Conservation (phyloP, 2,888 invertebrate genomes). For the Dolomedes plantarius region DNA sequence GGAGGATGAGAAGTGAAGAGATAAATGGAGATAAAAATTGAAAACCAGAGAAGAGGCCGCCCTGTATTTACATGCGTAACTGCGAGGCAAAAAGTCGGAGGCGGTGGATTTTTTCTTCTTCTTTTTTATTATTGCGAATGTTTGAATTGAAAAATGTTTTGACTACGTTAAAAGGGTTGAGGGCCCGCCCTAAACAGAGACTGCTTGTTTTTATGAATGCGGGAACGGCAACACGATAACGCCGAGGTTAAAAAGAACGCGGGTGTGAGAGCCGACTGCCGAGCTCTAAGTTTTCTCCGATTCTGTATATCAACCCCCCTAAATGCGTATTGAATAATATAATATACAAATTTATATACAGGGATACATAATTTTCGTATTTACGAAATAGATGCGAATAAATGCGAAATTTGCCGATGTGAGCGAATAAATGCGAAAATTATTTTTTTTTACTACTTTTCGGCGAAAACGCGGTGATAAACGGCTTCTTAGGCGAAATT, state of each 20-base stretch:
- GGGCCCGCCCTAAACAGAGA: neutral
- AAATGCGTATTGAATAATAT: too few relatives aligned
- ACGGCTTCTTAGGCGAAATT: too few relatives aligned
- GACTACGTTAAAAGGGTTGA: neutral
- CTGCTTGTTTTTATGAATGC: neutral
- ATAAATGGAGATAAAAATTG: constrained; percentile 17
- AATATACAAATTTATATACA: too few relatives aligned
- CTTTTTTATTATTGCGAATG: neutral
- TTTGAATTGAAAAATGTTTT: constrained; percentile 10
- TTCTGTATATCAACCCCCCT: too few relatives aligned
- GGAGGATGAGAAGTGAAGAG: neutral
- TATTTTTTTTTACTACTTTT: too few relatives aligned
- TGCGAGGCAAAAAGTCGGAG: neutral
- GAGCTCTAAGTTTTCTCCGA: too few relatives aligned
- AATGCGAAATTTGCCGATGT: too few relatives aligned
- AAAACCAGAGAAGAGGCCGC: neutral
- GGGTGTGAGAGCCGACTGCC: too few relatives aligned
- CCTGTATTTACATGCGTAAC: constrained; percentile 17
- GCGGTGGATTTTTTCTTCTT: neutral
- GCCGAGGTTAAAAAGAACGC: neutral
- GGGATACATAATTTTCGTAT: too few relatives aligned
- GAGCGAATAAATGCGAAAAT: too few relatives aligned
- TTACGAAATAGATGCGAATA: too few relatives aligned
- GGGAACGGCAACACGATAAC: neutral
- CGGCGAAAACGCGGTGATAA: too few relatives aligned